phyloP scores from a whole-genome alignment of 2,113 vertebrate genomes.

The Phocoena phocoena region DNA sequence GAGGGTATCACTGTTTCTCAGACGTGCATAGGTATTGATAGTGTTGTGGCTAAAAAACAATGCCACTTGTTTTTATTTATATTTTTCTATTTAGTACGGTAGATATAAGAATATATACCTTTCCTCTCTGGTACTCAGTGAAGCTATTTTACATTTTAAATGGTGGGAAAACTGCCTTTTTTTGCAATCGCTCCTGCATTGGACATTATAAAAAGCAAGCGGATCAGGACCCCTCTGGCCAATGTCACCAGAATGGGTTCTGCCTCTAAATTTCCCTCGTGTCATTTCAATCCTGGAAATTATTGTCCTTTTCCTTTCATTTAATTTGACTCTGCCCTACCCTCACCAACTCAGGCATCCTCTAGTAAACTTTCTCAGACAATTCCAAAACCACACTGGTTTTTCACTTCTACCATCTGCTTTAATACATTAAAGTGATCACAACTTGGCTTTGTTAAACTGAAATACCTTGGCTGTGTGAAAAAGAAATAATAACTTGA shows the following conservation, averaged over 20 bases:
- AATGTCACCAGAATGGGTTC: neutral
- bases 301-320: neutral
- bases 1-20: neutral
- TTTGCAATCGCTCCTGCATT: neutral
- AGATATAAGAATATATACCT: neutral
- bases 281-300: neutral
- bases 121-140: neutral
- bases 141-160: neutral
- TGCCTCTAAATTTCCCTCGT: neutral
- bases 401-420: neutral
- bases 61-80: neutral
- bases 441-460: constrained; percentile 23
- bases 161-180: neutral
- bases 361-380: neutral
- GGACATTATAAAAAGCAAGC: neutral
- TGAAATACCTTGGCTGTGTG: neutral
- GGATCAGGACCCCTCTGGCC: neutral
- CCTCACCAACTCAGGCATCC: neutral
- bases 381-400: neutral
- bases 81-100: neutral
- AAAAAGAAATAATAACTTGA: neutral
- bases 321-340: neutral
- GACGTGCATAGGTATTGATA: neutral
- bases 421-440: neutral
- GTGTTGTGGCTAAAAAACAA: neutral